Base-by-base conservation (phyloP, 1,140 invertebrate species). In the Drosophila saltans region DNA sequence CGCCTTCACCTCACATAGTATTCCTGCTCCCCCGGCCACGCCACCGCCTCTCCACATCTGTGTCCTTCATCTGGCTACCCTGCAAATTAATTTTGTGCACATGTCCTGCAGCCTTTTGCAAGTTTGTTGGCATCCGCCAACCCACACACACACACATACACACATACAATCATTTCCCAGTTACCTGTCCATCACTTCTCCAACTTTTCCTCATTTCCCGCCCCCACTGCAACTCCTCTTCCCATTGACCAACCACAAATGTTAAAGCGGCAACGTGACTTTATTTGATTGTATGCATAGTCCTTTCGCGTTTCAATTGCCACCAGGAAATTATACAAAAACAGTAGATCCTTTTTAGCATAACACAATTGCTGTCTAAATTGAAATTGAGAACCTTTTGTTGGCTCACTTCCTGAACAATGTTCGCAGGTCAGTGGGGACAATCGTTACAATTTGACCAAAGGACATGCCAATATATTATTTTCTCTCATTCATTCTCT, bases 51-150 rank as follows among this genome's bases (percentile, higher is more conserved):
- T 10, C 72, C 33, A n/a, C 55, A 40, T 57, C 33, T 39, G 67
- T 39, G 68, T 81, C 78, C 75, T 72, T 67, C 45, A 56, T 70
- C 28, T 63, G 56, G 62, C 62, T 62, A 75, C 62, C 61, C 75
- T 85, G 82, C 66, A 85, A 85, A 85, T 79, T 85, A 86, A 81
- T 85, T 86, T 86, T 75, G 83, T 86, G 80, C 81, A 78, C 83
- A 88, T 88, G 83, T 80, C 83, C 83, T 80, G 83, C 83, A 83
- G 83, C 83, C 76, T 72, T 80, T 88, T 72, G 76, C 77, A 76
- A 83, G 68, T 83, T 70, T 83, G 69, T 83, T 78, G 70, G 59
- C 59, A 58, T 58, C 59, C 59, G 36, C 36, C 59, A 41, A 3
- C 7, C 43, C 43, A 9, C 39, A n/a, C 59, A 57, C 71, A 61